Conservation (phyloP, 2,113 vertebrate species). For the Camelus bactrianus region DNA sequence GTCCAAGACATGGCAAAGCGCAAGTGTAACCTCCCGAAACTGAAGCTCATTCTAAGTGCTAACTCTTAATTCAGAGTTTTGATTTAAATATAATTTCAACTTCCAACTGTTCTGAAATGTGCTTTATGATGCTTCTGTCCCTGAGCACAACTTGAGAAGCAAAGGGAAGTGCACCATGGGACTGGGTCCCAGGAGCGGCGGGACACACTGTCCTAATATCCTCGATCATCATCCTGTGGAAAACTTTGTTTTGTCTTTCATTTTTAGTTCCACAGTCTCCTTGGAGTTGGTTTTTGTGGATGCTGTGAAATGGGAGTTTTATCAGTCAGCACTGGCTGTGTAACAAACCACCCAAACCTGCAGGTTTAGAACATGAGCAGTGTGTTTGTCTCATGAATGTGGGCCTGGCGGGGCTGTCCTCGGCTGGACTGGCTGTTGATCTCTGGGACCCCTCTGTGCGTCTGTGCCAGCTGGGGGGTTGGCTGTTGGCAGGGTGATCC, state of each 20-base stretch:
- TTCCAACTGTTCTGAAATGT: neutral
- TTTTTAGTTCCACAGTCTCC: neutral
- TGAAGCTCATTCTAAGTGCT: neutral
- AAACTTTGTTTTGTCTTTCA: neutral
- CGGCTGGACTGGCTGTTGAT: neutral
- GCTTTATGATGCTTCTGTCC: neutral
- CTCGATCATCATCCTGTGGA: neutral
- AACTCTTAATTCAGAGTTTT: neutral
- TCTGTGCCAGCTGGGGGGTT: neutral
- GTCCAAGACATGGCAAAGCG: rapidly evolving
- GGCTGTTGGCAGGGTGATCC: neutral
- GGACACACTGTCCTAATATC: too few relatives aligned
- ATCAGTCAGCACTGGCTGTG: neutral
- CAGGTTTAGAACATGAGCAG: neutral
- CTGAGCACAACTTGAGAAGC: neutral
- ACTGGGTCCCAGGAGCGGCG: rapidly evolving
- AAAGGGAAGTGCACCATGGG: too few relatives aligned
- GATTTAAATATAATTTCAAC: neutral
- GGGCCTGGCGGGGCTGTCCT: neutral
- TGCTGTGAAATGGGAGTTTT: neutral
- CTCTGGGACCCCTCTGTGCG: neutral
- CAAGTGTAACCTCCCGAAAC: neutral
- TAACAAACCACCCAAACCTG: neutral
- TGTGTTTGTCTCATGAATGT: neutral
- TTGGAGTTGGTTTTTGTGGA: neutral